Evolutionary conservation across 1,140 invertebrate species (phyloP).

Genomic region (Eumeta japonica): DNA sequence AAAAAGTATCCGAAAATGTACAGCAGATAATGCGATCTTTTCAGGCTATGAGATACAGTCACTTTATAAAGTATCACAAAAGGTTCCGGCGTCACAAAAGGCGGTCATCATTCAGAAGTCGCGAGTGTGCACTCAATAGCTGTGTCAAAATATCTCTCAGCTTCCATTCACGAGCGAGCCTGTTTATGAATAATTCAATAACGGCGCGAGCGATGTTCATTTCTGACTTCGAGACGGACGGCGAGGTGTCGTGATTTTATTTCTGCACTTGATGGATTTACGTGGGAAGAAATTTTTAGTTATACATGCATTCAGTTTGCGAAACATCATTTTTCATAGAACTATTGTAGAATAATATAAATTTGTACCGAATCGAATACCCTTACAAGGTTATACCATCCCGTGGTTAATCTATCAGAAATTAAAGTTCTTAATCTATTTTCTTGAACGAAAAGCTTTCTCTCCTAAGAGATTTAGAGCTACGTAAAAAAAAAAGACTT

Average conservation of each 20-base stretch:
- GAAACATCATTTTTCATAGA: no score
- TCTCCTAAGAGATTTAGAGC: slow-evolving; percentile 10
- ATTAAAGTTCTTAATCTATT: no score
- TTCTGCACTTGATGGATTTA: no score
- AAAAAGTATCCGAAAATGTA: no score
- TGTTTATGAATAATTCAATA: slow-evolving; percentile 48
- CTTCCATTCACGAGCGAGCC: slow-evolving; percentile 29
- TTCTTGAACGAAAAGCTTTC: slow-evolving; percentile 10
- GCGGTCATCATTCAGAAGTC: slow-evolving; percentile 35
- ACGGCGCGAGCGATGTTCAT: slow-evolving; percentile 11
- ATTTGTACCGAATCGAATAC: no score
- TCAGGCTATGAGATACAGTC: no score
- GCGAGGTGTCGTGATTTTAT: no score
- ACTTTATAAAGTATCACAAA: slow-evolving; percentile 31
- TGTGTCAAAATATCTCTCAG: slow-evolving; percentile 32
- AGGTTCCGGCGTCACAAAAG: slow-evolving; percentile 23
- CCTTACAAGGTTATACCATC: no score
- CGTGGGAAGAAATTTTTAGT: slow-evolving; percentile 8
- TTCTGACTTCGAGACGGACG: slow-evolving; percentile 17
- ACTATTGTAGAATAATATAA: no score
- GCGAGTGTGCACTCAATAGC: slow-evolving; percentile 43
- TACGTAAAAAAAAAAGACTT: slow-evolving; percentile 8
- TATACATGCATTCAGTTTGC: slow-evolving; percentile 6
- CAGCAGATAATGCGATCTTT: no score
- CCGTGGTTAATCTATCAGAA: no score